Base-by-base conservation (phyloP, 2,797 vertebrate species). In the Denticeps clupeoides region DNA sequence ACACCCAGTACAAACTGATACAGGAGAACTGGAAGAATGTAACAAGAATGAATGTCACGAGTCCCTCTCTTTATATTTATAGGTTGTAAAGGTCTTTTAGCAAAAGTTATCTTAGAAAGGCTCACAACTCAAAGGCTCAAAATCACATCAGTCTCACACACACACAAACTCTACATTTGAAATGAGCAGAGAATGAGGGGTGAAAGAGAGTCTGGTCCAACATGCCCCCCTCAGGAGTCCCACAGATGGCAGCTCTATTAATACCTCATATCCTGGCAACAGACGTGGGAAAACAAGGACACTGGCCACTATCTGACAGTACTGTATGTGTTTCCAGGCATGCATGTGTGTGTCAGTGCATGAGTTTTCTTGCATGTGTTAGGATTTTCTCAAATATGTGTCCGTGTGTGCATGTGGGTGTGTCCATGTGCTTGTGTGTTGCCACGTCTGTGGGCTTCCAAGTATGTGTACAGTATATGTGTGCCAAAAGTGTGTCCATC, bases 191-290 rank as follows among this genome's bases (percentile, higher is more conserved):
- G 27, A 29, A 27, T n/a, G 27, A 37, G 33, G 3, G 33, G 8
- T 37, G 33, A 16, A 37, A 9, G 15, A 18, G 16, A 37, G 37
- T 15, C 37, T 16, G 37, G 33, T 37, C 33, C 37, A 15, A 18
- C 15, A 3, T 37, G 15, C 33, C 33, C 37, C 33, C 33, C 15
- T 16, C 33, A n/a, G n/a, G n/a, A 47, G 38, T 52, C 15, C 49
- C 41, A 49, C 21, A 19, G 18, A 51, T 9, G 58, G 19, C 22
- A 53, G 50, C 65, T 64, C 73, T 80, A 83, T 81, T 79, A 78
- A 70, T 80, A 79, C 69, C 72, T 62, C 72, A 58, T 59, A 67
- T 75, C 73, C 74, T 77, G 74, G 77, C 74, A 75, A 67, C 55
- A 27, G 60, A 73, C 62, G 76, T 62, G 70, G 69, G 75, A 79